Evolutionary conservation across 2,797 vertebrate genomes (phyloP), one percentile per base, ranked within the genome.

Genomic region (Brotula barbata): DNA sequence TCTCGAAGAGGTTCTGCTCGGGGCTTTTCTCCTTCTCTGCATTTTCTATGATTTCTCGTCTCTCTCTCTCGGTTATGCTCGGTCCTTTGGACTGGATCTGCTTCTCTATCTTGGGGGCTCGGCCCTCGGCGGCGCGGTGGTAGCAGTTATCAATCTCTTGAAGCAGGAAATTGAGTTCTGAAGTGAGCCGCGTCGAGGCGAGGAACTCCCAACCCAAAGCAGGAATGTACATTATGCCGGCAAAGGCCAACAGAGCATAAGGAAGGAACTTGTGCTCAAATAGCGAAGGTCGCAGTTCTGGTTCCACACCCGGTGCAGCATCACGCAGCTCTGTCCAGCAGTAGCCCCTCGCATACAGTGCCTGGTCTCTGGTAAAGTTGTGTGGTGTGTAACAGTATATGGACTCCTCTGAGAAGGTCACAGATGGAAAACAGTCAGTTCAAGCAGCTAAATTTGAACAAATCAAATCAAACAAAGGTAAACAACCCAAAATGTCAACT

Each of bases 91-190:
- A 98, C 64, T 99, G 97, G 82, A 99, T 99, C 91, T 99, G 97
- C 87, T 98, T 99, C 85, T 99, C 97, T n/a, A 99, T 99, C 91
- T 99, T 99, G 31, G 97, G 97, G 3, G 97, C 96, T 2, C 97
- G 90, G 42, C 97, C 96, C 85, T 99, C 97, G 1, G 97, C 97
- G 0, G 97, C 96, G 45, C 97, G 92, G 83, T 99, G 97, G 86
- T 99, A 99, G 87, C 96, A 99, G 89, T 98, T 99, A 88, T 99
- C 97, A 0, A 99, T 98, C 88, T 99, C 97, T 87, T 99, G 97
- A 77, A 99, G 97, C 76, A 99, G 91, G 89, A 99, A 99, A 90
- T 98, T 99, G 88, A 99, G 94, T 88, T 99, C 97, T 0, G 97
- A 99, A 68, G 97, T 99, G 87, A 99, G 94, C 53, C 97, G 93